These are phyloP conservation scores for Lycophotia porphyrea DNA, from an alignment of 2,888 invertebrate species.

Conservation along the genomic window DNA sequence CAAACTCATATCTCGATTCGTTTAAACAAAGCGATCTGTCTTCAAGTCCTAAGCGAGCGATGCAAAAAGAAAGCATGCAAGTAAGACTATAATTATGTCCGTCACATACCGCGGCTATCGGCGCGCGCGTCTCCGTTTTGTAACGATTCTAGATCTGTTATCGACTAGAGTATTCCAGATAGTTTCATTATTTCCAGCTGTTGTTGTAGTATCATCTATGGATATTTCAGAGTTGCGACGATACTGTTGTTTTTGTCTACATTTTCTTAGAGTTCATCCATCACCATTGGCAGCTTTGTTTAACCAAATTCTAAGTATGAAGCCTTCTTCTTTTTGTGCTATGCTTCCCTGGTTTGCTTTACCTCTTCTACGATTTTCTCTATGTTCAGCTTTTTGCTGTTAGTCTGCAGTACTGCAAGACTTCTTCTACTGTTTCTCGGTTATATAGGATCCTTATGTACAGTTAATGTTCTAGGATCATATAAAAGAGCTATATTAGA, in stretches of 20 bases:
- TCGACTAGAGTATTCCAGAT: constrained; percentile 59
- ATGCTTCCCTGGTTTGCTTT: not conserved
- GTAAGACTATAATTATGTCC: constrained; percentile 70
- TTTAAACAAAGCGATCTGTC: constrained; percentile 48
- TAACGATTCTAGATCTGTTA: constrained; percentile 59
- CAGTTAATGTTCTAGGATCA: not conserved
- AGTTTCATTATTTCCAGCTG: constrained; percentile 50
- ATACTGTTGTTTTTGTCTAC: not conserved
- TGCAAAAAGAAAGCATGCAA: constrained; percentile 75
- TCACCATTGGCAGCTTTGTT: not conserved
- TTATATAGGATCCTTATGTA: too few relatives aligned
- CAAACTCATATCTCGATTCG: constrained; percentile 22
- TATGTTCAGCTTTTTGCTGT: not conserved
- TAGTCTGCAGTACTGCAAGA: not conserved
- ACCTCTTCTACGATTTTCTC: not conserved
- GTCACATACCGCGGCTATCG: constrained; percentile 73
- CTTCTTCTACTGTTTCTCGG: not conserved
- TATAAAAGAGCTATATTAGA: not conserved
- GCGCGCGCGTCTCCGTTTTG: constrained; percentile 50
- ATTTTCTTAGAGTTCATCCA: not conserved
- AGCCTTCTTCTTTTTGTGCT: not conserved
- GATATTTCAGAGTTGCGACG: not conserved
- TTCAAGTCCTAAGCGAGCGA: constrained; percentile 54
- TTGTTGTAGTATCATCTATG: constrained; percentile 2
- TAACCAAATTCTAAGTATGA: not conserved